Conservation (phyloP, 1,140 invertebrate species). For the Drosophila carrolli region DNA sequence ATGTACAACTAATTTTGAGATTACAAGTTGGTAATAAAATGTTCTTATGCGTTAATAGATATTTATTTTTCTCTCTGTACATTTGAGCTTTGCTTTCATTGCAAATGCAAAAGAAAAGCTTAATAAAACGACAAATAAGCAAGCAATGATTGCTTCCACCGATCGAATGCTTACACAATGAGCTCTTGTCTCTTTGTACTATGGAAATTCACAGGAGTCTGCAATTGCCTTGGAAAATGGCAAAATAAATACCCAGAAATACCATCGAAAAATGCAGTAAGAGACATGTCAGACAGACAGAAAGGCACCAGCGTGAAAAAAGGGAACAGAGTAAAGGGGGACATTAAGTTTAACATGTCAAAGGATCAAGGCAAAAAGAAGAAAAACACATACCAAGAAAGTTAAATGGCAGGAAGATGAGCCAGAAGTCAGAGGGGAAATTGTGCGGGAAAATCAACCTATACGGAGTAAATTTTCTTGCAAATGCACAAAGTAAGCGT, state of each 20-base stretch:
- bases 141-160: slow-evolving; percentile 36
- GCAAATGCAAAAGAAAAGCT: slow-evolving; percentile 26
- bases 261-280: slow-evolving; percentile 58
- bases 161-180: slow-evolving; percentile 54
- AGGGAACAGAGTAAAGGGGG: slow-evolving; percentile 3
- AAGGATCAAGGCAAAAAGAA: slow-evolving; percentile 66
- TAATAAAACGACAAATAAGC: slow-evolving; percentile 54
- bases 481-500: slow-evolving; percentile 52
- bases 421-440: slow-evolving; percentile 18
- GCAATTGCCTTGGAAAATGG: slow-evolving; percentile 54
- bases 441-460: slow-evolving; percentile 62
- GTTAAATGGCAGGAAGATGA: slow-evolving; percentile 37
- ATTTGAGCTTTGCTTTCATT: slow-evolving; percentile 26
- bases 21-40: too few relatives aligned
- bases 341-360: slow-evolving; percentile 80
- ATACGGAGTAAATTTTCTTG: slow-evolving; percentile 63
- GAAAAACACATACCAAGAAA: slow-evolving; percentile 22
- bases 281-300: slow-evolving; percentile 61
- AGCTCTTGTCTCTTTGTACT: slow-evolving; percentile 24
- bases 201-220: slow-evolving; percentile 57
- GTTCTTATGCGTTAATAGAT: neutral
- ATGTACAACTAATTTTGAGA: too few relatives aligned
- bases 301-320: slow-evolving; percentile 33
- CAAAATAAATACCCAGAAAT: slow-evolving; percentile 56
- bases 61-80: neutral